A percentile compares a stretch with the other conserved stretches of the same genome.
Conservation (phyloP, 2,113 vertebrate species). For the Sphyrna mokarran region DNA sequence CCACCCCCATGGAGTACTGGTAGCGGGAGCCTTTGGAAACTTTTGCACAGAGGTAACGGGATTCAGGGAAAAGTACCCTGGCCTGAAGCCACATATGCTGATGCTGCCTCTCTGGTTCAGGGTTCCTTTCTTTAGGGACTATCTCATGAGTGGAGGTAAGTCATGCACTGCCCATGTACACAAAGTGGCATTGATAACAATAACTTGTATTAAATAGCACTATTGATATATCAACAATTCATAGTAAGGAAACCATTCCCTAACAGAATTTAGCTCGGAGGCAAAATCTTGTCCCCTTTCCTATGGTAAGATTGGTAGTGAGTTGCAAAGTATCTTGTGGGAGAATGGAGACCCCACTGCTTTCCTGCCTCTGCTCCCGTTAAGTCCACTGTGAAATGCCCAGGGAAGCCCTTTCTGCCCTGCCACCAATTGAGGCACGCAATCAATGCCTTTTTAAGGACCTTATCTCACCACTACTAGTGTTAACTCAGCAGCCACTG, state of each 20-base stretch:
- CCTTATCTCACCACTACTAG: too few relatives aligned
- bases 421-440: too few relatives aligned
- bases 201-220: neutral
- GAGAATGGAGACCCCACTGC: too few relatives aligned
- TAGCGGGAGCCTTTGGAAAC: slow-evolving; percentile 73
- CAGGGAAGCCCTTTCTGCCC: too few relatives aligned
- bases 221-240: neutral
- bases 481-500: too few relatives aligned
- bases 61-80: slow-evolving; percentile 69
- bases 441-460: too few relatives aligned
- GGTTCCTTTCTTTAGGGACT: slow-evolving; percentile 80
- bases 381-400: too few relatives aligned
- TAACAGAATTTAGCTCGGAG: neutral
- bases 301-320: too few relatives aligned
- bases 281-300: neutral
- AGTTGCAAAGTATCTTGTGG: too few relatives aligned
- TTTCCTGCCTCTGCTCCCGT: too few relatives aligned
- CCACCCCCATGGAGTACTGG: slow-evolving; percentile 84
- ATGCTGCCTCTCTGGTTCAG: slow-evolving; percentile 84
- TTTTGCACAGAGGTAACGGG: slow-evolving; percentile 75
- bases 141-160: slow-evolving; percentile 77
- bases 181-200: neutral
- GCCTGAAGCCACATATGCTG: slow-evolving; percentile 69
- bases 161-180: neutral
- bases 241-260: neutral